These are phyloP conservation scores for Lota lota DNA, from an alignment of 2,113 vertebrate species.

Conservation along the genomic window DNA sequence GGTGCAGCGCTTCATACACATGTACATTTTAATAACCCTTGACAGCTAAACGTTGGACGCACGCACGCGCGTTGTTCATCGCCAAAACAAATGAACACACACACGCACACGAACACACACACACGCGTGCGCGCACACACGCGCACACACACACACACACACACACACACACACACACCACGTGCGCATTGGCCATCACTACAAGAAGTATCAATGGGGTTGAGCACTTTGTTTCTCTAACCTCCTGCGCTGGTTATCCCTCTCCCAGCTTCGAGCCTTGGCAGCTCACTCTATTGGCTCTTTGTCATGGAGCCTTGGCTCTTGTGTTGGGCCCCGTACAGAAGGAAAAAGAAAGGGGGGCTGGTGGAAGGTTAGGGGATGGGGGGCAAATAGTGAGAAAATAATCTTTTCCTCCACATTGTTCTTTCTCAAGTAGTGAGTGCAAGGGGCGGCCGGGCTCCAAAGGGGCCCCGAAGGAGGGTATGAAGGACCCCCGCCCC, in stretches of 20 bases:
- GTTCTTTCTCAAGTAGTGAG: constrained; percentile 59
- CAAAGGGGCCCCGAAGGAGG: constrained; percentile 43
- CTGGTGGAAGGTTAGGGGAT: not conserved
- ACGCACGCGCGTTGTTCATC: not conserved
- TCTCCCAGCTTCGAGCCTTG: constrained; percentile 66
- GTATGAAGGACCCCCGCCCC: constrained; percentile 57
- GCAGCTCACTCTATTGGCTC: constrained; percentile 72
- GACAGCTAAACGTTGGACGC: not conserved
- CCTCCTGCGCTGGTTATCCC: constrained; percentile 73
- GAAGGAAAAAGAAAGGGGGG: constrained; percentile 10
- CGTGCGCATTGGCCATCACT: constrained; percentile 11
- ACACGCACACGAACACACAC: not conserved
- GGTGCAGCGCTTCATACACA: constrained; percentile 19
- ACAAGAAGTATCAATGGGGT: constrained; percentile 57
- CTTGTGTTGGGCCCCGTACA: constrained; percentile 40
- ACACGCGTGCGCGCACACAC: not conserved
- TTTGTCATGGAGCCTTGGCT: constrained; percentile 69
- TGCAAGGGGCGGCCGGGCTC: constrained; percentile 34
- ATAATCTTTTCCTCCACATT: constrained; percentile 56
- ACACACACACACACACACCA: not conserved
- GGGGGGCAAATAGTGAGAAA: constrained; percentile 56
- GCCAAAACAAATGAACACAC: not conserved
- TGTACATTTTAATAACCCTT: constrained; percentile 17
- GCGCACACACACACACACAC: not conserved
- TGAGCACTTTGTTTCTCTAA: constrained; percentile 75